A percentile compares a stretch with the other conserved stretches of the same genome.
Evolutionary conservation across 2,888 invertebrate genomes (phyloP).

Genomic region (Phoenoteleia sp.): DNA sequence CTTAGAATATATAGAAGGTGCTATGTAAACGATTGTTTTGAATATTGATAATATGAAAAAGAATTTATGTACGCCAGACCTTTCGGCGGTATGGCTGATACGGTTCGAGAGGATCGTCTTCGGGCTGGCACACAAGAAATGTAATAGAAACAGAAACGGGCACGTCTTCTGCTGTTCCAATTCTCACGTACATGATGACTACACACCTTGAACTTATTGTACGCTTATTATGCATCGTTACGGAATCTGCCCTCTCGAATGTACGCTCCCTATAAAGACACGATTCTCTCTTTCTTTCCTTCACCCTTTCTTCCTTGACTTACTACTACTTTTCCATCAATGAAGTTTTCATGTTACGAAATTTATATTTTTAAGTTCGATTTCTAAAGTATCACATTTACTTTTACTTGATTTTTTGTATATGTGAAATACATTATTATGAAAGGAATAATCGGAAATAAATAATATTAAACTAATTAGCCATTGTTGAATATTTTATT

Average conservation of each 20-base stretch:
- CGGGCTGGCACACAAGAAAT: constrained; percentile 61
- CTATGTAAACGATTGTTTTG: too few relatives aligned
- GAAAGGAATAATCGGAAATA: too few relatives aligned
- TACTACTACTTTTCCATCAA: constrained; percentile 25
- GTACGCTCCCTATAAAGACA: constrained; percentile 61
- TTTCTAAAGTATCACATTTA: too few relatives aligned
- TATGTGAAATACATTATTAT: too few relatives aligned
- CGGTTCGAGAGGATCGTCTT: constrained; percentile 60
- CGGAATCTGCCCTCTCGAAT: constrained; percentile 77
- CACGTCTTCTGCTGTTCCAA: constrained; percentile 82
- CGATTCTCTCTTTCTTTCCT: constrained; percentile 68
- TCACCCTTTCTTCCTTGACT: constrained; percentile 56
- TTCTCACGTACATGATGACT: constrained; percentile 84
- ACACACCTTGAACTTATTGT: constrained; percentile 78
- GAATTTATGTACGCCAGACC: constrained; percentile 63
- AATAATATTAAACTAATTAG: too few relatives aligned
- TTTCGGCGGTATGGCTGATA: constrained; percentile 60
- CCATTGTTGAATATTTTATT: too few relatives aligned
- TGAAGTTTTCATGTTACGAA: constrained; percentile 57
- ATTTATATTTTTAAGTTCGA: too few relatives aligned
- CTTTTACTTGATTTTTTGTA: too few relatives aligned
- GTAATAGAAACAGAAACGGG: constrained; percentile 74
- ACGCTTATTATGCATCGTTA: constrained; percentile 80
- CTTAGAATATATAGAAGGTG: too few relatives aligned
- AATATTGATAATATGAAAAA: constrained; percentile 49